A percentile compares a stretch with the other conserved stretches of the same genome.
These are phyloP conservation scores for Tetragnatha montana DNA, from an alignment of 2,888 invertebrate genomes.

Conservation along the genomic window DNA sequence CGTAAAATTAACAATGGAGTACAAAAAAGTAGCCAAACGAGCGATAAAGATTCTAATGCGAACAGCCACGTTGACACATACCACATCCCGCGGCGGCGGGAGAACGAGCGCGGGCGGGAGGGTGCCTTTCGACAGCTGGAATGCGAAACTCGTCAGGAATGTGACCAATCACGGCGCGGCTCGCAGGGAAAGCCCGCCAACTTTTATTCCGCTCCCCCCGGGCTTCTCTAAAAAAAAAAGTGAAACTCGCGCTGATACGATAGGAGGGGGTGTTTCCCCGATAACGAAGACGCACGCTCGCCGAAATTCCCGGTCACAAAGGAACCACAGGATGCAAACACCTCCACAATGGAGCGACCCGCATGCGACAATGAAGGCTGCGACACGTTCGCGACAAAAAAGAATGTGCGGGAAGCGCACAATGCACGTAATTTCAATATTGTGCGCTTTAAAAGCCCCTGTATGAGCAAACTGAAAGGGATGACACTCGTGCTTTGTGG, in stretches of 20 bases:
- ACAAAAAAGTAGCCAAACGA: constrained; percentile 1
- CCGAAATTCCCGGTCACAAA: constrained; percentile 29
- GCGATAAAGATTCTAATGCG: constrained; percentile 30
- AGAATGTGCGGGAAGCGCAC: not conserved
- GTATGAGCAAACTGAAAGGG: not conserved
- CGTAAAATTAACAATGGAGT: not conserved
- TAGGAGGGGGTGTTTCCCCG: constrained; percentile 1
- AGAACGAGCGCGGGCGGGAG: constrained; percentile 50
- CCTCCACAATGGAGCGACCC: constrained; percentile 43
- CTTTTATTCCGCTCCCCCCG: constrained; percentile 30
- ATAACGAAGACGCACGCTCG: not conserved
- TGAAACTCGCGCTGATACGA: constrained; percentile 37
- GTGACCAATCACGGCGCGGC: constrained; percentile 59
- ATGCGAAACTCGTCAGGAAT: constrained; percentile 65
- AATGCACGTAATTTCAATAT: constrained; percentile 3
- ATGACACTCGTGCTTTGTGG: constrained; percentile 39
- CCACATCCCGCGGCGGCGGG: constrained; percentile 34
- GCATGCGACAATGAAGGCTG: constrained; percentile 40
- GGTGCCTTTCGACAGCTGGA: constrained; percentile 58
- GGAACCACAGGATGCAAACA: constrained; percentile 45
- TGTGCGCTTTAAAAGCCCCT: not conserved
- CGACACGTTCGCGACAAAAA: constrained; percentile 7
- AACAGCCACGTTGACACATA: constrained; percentile 62
- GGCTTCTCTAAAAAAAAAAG: constrained; percentile 36
- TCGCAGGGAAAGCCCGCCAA: constrained; percentile 61